These are phyloP conservation scores for Dryobotodes eremita DNA, from an alignment of 2,888 invertebrate species.

Conservation along the genomic window DNA sequence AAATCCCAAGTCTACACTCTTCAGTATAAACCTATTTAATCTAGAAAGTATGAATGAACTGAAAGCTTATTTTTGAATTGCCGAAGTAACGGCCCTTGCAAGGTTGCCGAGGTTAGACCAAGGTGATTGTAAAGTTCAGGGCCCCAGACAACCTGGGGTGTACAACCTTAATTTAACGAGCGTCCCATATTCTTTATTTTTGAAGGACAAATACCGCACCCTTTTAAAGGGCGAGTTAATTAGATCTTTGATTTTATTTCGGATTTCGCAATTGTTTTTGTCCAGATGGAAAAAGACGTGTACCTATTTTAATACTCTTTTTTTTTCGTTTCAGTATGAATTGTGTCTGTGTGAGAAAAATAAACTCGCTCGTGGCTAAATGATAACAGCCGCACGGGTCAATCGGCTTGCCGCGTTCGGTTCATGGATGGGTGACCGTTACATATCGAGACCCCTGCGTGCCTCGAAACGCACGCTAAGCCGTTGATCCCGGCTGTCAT, in stretches of 20 bases:
- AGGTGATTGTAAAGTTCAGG: constrained; percentile 72
- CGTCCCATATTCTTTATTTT: constrained; percentile 21
- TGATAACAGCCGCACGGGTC: not conserved
- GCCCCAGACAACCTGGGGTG: constrained; percentile 72
- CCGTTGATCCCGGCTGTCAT: not conserved
- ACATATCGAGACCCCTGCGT: not conserved
- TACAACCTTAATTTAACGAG: constrained; percentile 58
- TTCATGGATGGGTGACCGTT: not conserved
- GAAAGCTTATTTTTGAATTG: constrained; percentile 33
- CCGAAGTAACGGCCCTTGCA: constrained; percentile 32
- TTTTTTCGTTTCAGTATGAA: not conserved
- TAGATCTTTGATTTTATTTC: constrained; percentile 14
- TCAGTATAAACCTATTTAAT: constrained; percentile 1
- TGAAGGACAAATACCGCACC: constrained; percentile 38
- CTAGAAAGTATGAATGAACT: constrained; percentile 40
- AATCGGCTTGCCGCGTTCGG: not conserved
- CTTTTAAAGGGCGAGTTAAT: constrained; percentile 2
- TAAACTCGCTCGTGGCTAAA: not conserved
- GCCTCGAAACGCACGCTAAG: not conserved
- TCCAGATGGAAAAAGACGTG: no score
- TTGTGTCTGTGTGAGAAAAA: not conserved
- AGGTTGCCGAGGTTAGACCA: constrained; percentile 68
- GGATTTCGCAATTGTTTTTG: not conserved
- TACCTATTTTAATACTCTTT: not conserved
- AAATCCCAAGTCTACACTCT: not conserved